A percentile compares a stretch with the other conserved stretches of the same genome.
These are phyloP conservation scores for Tretioscincus oriximinensis DNA, from an alignment of 2,113 vertebrate genomes.

Conservation along the genomic window DNA sequence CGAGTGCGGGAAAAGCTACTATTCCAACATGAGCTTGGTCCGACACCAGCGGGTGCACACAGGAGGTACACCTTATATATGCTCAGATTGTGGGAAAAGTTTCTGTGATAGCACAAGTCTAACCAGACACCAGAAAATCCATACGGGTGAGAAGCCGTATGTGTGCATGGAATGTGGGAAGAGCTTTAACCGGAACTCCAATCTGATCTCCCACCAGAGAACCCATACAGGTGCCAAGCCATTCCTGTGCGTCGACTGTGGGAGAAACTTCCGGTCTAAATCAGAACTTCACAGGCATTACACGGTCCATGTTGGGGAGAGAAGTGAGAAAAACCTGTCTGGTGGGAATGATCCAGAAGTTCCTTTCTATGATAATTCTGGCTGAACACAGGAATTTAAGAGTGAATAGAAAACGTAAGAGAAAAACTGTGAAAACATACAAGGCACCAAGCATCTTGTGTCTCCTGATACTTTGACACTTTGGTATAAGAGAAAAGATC, in stretches of 20 bases:
- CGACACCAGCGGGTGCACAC: conserved; percentile 66
- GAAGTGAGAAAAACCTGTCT: not conserved
- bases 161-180: conserved; percentile 65
- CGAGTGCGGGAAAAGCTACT: conserved; percentile 70
- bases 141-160: conserved; percentile 70
- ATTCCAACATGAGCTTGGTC: conserved; percentile 60
- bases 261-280: conserved; percentile 52
- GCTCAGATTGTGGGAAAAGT: conserved; percentile 65
- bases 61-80: conserved; percentile 63
- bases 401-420: not conserved
- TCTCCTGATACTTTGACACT: not conserved
- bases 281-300: conserved; percentile 36
- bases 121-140: conserved; percentile 65
- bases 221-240: conserved; percentile 65
- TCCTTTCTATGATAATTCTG: not conserved
- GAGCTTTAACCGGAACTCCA: conserved; percentile 67
- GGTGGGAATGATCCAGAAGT: not conserved
- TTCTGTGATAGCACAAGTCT: conserved; percentile 67
- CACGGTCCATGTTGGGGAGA: conserved; percentile 28
- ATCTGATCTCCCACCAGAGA: conserved; percentile 67
- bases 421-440: not conserved
- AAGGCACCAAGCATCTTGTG: not conserved
- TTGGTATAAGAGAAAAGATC: not conserved
- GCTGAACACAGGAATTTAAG: not conserved
- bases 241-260: conserved; percentile 57